phyloP scores from a whole-genome alignment of 1,140 invertebrate species.

The Polypedilum vanderplanki region DNA sequence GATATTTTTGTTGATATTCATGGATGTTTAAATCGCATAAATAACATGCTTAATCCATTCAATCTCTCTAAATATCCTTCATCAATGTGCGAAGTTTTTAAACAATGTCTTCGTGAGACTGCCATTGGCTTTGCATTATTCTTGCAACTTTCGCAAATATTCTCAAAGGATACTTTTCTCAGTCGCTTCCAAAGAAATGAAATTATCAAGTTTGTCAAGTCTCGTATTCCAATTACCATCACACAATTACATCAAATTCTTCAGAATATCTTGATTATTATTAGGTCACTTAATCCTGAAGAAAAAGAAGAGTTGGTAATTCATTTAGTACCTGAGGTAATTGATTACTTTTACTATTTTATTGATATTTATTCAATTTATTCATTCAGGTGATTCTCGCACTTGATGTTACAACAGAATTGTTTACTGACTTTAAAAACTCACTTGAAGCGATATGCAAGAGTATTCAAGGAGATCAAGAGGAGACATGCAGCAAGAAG shows the following conservation, averaged over 20 bases:
- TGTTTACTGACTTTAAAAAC: conserved; percentile 15
- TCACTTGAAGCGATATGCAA: conserved; percentile 28
- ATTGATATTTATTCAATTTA: no score
- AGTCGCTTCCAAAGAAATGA: conserved; percentile 54
- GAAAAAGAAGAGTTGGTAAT: conserved; percentile 54
- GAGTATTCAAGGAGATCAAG: conserved; percentile 33
- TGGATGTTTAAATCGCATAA: conserved; percentile 50
- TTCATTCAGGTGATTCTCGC: background rate
- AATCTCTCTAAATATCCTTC: conserved; percentile 47
- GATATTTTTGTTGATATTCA: conserved; percentile 56
- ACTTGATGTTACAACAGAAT: conserved; percentile 11
- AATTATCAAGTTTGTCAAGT: conserved; percentile 58
- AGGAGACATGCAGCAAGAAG: conserved; percentile 25
- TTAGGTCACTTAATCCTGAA: conserved; percentile 48
- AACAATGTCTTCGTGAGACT: conserved; percentile 52
- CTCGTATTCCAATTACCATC: conserved; percentile 56
- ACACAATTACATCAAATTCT: conserved; percentile 53
- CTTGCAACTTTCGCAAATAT: conserved; percentile 55
- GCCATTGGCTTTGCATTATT: conserved; percentile 52
- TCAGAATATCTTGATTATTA: conserved; percentile 51
- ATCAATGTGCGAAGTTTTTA: conserved; percentile 53
- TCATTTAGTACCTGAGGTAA: conserved; percentile 56
- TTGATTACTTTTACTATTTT: conserved; percentile 29
- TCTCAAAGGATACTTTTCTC: conserved; percentile 51
- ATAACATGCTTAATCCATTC: conserved; percentile 47